Conservation (phyloP, 2,113 vertebrate species). For the Marmota flaviventris region DNA sequence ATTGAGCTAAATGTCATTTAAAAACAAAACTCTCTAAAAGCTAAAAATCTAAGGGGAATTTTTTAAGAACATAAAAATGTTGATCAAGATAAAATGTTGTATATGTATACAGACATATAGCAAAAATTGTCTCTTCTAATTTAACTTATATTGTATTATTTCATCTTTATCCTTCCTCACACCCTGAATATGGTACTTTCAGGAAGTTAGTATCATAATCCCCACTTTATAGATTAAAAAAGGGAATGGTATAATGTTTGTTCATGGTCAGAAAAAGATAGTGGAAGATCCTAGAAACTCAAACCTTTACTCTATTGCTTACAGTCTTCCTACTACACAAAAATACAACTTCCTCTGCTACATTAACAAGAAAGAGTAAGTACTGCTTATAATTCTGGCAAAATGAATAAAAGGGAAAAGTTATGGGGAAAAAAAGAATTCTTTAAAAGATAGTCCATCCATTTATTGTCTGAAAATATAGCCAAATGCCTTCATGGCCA, state of each 20-base stretch:
- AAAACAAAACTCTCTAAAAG: background rate
- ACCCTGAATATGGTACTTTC: background rate
- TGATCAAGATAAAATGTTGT: background rate
- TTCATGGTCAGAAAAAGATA: background rate
- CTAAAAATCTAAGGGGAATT: conserved; percentile 6
- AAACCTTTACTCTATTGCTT: background rate
- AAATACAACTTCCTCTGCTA: background rate
- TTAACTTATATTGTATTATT: background rate
- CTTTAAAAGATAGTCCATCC: background rate
- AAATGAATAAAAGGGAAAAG: background rate
- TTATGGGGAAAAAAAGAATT: background rate
- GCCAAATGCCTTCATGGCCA: background rate
- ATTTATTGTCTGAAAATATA: background rate
- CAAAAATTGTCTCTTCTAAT: background rate
- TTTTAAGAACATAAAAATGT: background rate
- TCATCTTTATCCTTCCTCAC: background rate
- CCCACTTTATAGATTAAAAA: background rate
- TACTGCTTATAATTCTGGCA: background rate
- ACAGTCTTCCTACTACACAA: background rate
- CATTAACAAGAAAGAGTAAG: background rate
- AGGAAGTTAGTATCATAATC: background rate
- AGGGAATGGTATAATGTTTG: background rate
- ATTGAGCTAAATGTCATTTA: background rate
- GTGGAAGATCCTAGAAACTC: background rate
- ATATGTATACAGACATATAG: background rate